Percentiles rank a stretch among this genome's conserved stretches.
Evolutionary conservation across 2,113 vertebrate genomes (phyloP).

Genomic region (Coracopsis vasa): DNA sequence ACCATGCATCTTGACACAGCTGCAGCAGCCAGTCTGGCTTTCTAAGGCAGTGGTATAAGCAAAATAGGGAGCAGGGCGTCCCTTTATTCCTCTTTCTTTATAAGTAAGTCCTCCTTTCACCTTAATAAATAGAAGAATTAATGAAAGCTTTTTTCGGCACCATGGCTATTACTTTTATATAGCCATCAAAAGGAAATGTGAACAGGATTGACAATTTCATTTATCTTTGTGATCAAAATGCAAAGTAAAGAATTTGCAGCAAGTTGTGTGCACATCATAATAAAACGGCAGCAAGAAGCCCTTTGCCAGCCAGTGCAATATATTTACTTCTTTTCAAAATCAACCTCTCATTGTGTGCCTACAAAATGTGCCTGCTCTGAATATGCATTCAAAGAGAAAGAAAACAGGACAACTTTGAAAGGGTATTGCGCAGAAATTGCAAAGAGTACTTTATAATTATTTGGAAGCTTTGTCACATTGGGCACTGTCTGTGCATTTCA

Average conservation of each 20-base stretch:
- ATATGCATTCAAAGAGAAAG: slow-evolving; percentile 44
- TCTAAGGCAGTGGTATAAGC: no score
- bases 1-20: no score
- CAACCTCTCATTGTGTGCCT: slow-evolving; percentile 51
- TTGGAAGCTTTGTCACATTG: slow-evolving; percentile 28
- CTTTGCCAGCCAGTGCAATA: slow-evolving; percentile 53
- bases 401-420: slow-evolving; percentile 51
- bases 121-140: slow-evolving; percentile 56
- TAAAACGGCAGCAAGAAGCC: slow-evolving; percentile 49
- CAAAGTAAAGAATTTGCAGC: slow-evolving; percentile 53
- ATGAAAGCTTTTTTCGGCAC: slow-evolving; percentile 37
- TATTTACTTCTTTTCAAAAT: slow-evolving; percentile 70
- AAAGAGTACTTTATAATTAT: slow-evolving; percentile 49
- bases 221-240: slow-evolving; percentile 64
- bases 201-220: slow-evolving; percentile 57
- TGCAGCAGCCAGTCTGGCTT: no score
- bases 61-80: no score
- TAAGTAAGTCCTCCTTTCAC: slow-evolving; percentile 35
- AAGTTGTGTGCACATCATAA: slow-evolving; percentile 39
- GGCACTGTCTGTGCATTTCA: slow-evolving; percentile 6
- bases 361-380: slow-evolving; percentile 47
- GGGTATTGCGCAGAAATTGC: slow-evolving; percentile 43
- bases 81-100: slow-evolving; percentile 37
- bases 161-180: slow-evolving; percentile 36
- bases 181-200: slow-evolving; percentile 41